Base-by-base conservation (phyloP, 1,140 invertebrate species). In the Drosophila novamexicana region DNA sequence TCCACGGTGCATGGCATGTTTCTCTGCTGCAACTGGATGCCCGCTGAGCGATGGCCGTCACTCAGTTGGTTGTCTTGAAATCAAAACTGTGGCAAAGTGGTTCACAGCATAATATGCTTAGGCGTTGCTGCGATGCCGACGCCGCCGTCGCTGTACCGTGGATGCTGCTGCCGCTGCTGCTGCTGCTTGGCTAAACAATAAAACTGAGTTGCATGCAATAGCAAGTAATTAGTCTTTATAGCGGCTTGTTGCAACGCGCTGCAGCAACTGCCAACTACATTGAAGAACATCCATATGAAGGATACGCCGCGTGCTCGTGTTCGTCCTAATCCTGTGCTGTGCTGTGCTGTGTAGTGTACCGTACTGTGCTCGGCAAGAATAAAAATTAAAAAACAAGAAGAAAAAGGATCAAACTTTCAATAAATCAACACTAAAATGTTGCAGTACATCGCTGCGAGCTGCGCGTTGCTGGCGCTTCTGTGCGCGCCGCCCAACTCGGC, bases 121-220 rank as follows among this genome's bases (percentile, higher is more conserved):
- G 62, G 44, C 73, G 79, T 40, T 52, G 62, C 12, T 47, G 75
- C 49, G 61, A 14, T 14, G 72, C 39, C 50, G 50, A n/a, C 29
- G 57, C 44, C 44, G 45, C 16, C 14, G 56, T 9, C 29, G 56
- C 36, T 45, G 42, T 14, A 8, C 42, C 16, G 32, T 34, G 8
- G 64, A 36, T 39, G 66, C 12, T 12, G 71, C 36, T 34, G 83
- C n/a, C 50, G 53, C 34, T 70, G 71, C 39, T 53, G 34, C 37
- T 12, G 47, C 37, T 14, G 78, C 77, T 61, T 36, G 47, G 65
- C 65, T 58, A 73, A 88, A 89, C 91, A 91, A 92, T 92, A 92
- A 92, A 92, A 92, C 90, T 83, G 90, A 81, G 91, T 90, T 77
- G 91, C 91, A 90, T 81, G 77, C 75, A 42, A 86, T 67, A 37